Evolutionary conservation across 2,888 invertebrate genomes (phyloP).

Genomic region (Palloptera scutellata): DNA sequence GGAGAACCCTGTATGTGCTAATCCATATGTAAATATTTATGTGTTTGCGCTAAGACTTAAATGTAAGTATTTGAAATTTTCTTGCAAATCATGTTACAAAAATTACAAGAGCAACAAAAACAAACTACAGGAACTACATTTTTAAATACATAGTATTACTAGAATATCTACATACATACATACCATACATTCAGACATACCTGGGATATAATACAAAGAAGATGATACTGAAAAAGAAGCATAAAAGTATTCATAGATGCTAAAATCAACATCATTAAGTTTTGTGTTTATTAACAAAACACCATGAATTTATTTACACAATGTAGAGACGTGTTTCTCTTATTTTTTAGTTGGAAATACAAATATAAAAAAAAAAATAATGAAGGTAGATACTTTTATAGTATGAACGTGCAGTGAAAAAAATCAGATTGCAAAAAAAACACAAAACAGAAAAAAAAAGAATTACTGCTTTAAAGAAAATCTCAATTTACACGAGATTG

Average conservation of each 20-base stretch:
- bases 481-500: constrained; percentile 14
- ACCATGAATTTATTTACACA: constrained; percentile 37
- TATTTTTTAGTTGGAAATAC: constrained; percentile 4
- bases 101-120: constrained; percentile 12
- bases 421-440: background rate
- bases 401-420: background rate
- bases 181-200: too few species aligned
- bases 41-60: too few species aligned
- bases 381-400: background rate
- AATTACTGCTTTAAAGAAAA: constrained; percentile 8
- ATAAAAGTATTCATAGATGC: background rate
- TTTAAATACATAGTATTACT: background rate
- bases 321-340: constrained; percentile 4
- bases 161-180: background rate
- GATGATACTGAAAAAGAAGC: background rate
- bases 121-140: background rate
- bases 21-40: background rate
- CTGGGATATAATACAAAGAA: background rate
- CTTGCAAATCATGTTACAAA: constrained; percentile 16
- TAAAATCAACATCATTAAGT: constrained; percentile 56
- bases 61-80: constrained; percentile 12
- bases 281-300: constrained; percentile 56
- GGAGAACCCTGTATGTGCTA: background rate
- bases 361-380: too few species aligned
- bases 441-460: constrained; percentile 4